Evolutionary conservation across 1,140 invertebrate species (phyloP).

Genomic region (Nylanderia fulva): DNA sequence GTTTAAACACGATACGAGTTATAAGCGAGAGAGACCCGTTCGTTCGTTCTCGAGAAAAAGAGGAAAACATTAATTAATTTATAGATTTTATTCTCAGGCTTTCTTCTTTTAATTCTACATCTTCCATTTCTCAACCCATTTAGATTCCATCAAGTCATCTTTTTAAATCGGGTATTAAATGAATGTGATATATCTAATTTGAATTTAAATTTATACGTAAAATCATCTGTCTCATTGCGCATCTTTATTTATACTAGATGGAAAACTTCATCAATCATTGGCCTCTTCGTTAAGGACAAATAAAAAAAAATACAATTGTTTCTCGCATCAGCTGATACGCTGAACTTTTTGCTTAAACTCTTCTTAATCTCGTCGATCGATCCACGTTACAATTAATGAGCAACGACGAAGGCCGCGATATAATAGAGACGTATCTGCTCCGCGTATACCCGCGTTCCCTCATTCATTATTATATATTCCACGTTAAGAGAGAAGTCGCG

Average conservation of each 20-base stretch:
- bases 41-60: background rate
- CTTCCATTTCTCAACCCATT: background rate
- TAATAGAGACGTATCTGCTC: constrained; percentile 20
- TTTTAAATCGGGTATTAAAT: background rate
- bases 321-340: background rate
- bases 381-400: constrained; percentile 30
- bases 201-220: no score
- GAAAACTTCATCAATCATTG: background rate
- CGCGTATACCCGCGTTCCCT: background rate
- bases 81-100: background rate
- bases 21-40: background rate
- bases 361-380: constrained; percentile 7
- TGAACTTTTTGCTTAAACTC: constrained; percentile 4
- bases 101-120: background rate
- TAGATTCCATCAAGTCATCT: background rate
- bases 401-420: constrained; percentile 27
- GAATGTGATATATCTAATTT: background rate
- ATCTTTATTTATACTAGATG: background rate
- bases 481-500: constrained; percentile 37
- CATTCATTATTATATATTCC: constrained; percentile 45
- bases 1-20: constrained; percentile 33
- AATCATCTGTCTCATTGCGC: background rate
- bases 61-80: background rate
- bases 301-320: background rate
- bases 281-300: background rate